Percentiles rank a stretch among this genome's conserved stretches.
These are phyloP conservation scores for Tribolium castaneum DNA, from an alignment of 1,140 invertebrate genomes.

Conservation along the genomic window DNA sequence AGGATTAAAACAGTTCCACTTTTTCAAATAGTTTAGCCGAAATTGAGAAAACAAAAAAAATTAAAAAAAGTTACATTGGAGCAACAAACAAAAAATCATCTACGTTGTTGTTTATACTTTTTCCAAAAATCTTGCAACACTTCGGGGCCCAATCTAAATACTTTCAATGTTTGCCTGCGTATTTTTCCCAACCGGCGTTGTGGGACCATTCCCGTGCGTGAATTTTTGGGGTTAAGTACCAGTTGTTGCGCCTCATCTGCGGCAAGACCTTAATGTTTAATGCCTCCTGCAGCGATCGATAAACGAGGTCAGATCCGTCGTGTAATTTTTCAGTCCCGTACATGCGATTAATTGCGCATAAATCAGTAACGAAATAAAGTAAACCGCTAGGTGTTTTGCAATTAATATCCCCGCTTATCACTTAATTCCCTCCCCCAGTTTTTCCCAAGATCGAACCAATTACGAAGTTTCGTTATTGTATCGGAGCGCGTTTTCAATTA, in stretches of 20 bases:
- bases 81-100: too few species aligned
- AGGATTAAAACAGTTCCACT: too few species aligned
- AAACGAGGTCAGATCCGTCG: constrained; percentile 5
- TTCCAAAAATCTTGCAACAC: too few species aligned
- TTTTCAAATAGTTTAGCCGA: too few species aligned
- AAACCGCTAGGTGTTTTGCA: background rate
- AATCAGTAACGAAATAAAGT: constrained; percentile 9
- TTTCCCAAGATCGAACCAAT: constrained; percentile 13
- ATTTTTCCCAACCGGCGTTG: too few species aligned
- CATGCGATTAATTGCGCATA: constrained; percentile 16
- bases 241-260: background rate
- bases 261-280: constrained; percentile 10
- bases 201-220: background rate
- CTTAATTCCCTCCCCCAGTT: background rate
- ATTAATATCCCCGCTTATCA: constrained; percentile 9
- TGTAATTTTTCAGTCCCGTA: background rate
- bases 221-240: background rate
- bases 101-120: too few species aligned
- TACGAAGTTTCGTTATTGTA: constrained; percentile 33
- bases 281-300: background rate
- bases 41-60: too few species aligned
- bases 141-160: too few species aligned
- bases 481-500: constrained; percentile 9
- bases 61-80: too few species aligned
- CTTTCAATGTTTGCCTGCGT: too few species aligned